These are phyloP conservation scores for Lepidocyrtinus sp. DNA, from an alignment of 2,888 invertebrate species.

Conservation along the genomic window DNA sequence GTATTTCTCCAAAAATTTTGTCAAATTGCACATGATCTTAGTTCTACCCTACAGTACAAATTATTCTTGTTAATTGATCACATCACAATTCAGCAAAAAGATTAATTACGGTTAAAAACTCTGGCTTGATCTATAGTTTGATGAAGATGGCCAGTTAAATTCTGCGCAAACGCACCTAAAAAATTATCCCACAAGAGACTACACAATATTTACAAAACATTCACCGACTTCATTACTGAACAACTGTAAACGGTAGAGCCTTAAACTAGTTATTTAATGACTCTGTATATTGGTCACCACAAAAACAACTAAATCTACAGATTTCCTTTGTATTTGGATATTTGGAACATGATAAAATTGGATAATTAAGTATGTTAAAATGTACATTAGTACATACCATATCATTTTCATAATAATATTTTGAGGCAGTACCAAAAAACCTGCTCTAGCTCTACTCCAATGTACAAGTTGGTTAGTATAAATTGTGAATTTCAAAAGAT, in stretches of 20 bases:
- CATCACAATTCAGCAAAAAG: slow-evolving; percentile 18
- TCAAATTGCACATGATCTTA: not conserved
- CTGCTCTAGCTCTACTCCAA: too few species aligned
- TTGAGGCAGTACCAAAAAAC: too few species aligned
- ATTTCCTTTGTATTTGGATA: too few species aligned
- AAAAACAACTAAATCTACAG: not conserved
- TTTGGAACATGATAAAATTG: not conserved
- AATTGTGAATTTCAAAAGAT: slow-evolving; percentile 1
- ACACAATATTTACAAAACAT: not conserved
- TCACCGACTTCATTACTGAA: too few species aligned
- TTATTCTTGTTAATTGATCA: slow-evolving; percentile 6
- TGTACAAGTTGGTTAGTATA: not conserved
- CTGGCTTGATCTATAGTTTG: too few species aligned
- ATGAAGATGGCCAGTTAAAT: too few species aligned
- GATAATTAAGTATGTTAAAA: not conserved
- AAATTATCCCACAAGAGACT: too few species aligned
- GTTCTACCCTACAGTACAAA: not conserved
- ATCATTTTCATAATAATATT: too few species aligned
- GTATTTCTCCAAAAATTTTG: too few species aligned
- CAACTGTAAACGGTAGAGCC: too few species aligned
- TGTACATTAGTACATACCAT: slow-evolving; percentile 15
- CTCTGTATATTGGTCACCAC: not conserved
- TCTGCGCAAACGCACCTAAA: too few species aligned
- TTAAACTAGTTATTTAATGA: not conserved
- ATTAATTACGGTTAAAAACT: not conserved